Evolutionary conservation across 2,797 vertebrate species (phyloP), one percentile per base, ranked within the genome.

Genomic region (Antennarius maculatus): DNA sequence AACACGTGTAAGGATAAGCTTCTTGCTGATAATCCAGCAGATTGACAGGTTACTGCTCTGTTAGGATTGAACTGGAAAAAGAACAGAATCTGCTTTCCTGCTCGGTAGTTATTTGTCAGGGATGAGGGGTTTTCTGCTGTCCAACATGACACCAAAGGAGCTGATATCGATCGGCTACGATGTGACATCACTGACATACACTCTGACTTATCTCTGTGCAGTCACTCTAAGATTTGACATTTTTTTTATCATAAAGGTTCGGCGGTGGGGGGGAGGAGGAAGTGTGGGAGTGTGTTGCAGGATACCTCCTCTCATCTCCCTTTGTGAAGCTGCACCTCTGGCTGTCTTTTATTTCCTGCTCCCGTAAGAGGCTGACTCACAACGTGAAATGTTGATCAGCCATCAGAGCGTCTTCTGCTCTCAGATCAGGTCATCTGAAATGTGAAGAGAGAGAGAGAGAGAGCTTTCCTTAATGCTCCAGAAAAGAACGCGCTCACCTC

Each of bases 231-330:
- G 49, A 29, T 53, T 13, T 9, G 7, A 55, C 14, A n/a, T n/a
- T n/a, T n/a, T 39, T 39, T 39, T 39, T 15, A 13, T 13, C 14
- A 43, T 4, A 43, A 15, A 43, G 5, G 4, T 14, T 43, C 13
- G 31, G 31, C 1, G 31, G 37, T 8, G 37, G 37, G 37, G 37
- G 37, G 37, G 7, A n/a, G 61, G 65, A 81, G 80, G 82, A 86
- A 80, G 80, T 66, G 74, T 65, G 76, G 69, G 63, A 71, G 64
- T 77, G 78, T 71, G 71, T 42, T 66, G 67, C 76, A 84, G 84
- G 86, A 88, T 76, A 69, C 76, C 71, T 85, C 72, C 76, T 79
- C 79, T 80, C 80, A 70, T 83, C 77, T 86, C 62, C 72, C 69
- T 60, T 28, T 31, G 51, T 81, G 79, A 82, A 76, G 66, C 73